Evolutionary conservation across 2,113 vertebrate genomes (phyloP).

Genomic region (Fregata magnificens): DNA sequence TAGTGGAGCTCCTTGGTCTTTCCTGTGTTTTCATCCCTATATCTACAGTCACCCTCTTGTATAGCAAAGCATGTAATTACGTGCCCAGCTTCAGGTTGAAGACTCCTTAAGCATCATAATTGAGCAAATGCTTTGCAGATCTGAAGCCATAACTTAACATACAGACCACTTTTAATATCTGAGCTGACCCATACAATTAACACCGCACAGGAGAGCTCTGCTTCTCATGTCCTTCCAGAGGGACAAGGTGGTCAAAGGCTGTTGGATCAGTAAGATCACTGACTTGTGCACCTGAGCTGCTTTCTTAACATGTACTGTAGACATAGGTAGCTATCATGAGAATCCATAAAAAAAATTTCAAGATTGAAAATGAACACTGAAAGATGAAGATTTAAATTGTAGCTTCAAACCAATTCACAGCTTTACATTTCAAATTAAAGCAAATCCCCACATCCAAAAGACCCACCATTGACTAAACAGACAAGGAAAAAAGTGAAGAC

Average conservation of each 20-base stretch:
- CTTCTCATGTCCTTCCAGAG: not conserved
- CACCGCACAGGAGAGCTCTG: not conserved
- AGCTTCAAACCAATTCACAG: not conserved
- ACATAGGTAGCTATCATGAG: not conserved
- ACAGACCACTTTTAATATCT: not conserved
- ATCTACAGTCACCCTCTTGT: not conserved
- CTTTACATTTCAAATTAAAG: not conserved
- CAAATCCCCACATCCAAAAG: not conserved
- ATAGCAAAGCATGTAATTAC: not conserved
- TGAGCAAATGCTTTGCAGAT: not conserved
- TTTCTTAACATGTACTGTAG: not conserved
- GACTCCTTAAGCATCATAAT: not conserved
- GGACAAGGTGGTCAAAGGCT: not conserved
- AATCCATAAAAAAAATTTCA: not conserved
- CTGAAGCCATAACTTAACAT: not conserved
- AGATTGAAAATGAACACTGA: not conserved
- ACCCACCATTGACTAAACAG: not conserved
- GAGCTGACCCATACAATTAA: not conserved
- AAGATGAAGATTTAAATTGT: not conserved
- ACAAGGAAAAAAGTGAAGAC: not conserved
- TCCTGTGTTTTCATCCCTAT: not conserved
- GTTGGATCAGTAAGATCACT: not conserved
- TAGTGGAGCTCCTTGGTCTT: not conserved
- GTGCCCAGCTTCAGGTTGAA: not conserved
- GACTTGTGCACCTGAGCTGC: not conserved